Base-by-base conservation (phyloP, 2,113 vertebrate genomes). In the Chaenogobius annularis region DNA sequence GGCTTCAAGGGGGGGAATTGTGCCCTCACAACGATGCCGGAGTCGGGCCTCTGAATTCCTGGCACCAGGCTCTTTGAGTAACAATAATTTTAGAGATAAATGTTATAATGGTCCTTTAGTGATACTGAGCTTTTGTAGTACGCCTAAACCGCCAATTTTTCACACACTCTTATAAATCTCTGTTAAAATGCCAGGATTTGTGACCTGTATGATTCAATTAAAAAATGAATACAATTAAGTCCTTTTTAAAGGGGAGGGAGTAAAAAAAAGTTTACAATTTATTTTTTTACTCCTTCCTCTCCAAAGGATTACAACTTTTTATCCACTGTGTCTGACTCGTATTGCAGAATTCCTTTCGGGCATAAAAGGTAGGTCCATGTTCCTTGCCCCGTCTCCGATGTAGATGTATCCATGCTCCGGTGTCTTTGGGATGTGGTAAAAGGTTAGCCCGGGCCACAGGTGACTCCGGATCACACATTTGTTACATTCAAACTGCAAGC, bases 351-450 rank as follows among this genome's bases (percentile, higher is more conserved):
- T 71, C 22, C n/a, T 66, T 79, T 54, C 99, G 66, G 97, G 77
- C 97, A 98, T 97, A 88, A 99, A 97, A 44, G 95, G 94, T 62
- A 98, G 82, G 85, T 96, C 93, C 10, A 95, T 46, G 76, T 97
- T 97, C 85, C 94, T 95, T 80, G 92, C 90, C 0, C 96, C 96
- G 0, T 93, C 84, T n/a, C 96, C 96, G 22, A 96, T 93, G 58
- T 98, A 98, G 83, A 96, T 6, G 15, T 94, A 95, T 66, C 97
- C 96, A 0, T 94, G 92, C 79, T 94, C 94, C 19, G 94, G 92
- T 3, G 95, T 96, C 80, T 48, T 74, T 1, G 95, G 96, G 56
- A 94, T 69, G 0, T 99, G 95, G 86, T 93, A 97, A 91, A 95
- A 96, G 0, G 94, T 97, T 77, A 98, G 91, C 43, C 97, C 96